Base-by-base conservation (phyloP, 2,113 vertebrate genomes). In the Triplophysa rosa region DNA sequence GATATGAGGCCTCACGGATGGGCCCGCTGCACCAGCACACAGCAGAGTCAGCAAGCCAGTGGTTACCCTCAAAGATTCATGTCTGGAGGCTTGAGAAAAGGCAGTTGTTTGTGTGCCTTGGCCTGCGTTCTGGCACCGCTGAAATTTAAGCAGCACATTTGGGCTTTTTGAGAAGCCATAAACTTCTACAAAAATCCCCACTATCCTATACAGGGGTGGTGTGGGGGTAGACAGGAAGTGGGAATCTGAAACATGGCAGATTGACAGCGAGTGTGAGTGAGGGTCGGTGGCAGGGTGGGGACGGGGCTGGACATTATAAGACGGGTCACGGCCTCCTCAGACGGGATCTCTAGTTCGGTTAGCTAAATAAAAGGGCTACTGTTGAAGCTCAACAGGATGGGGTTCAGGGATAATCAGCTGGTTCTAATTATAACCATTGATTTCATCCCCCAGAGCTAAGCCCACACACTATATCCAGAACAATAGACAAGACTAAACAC, bases 341-440 rank as follows among this genome's bases (percentile, higher is more conserved):
- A 59, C 40, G 2, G 74, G 37, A 33, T 4, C 17, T 40, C 79
- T 73, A 71, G 19, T n/a, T 69, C 26, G 62, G 21, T 77, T 74
- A 54, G 68, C 71, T n/a, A 29, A 29, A 86, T 80, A 74, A 83
- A 89, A 26, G 78, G 82, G 86, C 80, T 80, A 77, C 59, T 74
- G 79, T 7, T 84, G 61, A 82, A 80, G 69, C 64, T 73, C 80
- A 80, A 58, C 82, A 82, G 77, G 81, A 71, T 71, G 84, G 81
- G 86, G 82, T 73, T 83, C 79, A 89, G 88, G 80, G 85, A 90
- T 90, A 88, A 90, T 88, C 88, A 86, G 83, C 84, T 70, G 82
- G 79, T 84, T 90, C 87, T 90, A 91, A 88, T 90, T 91, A 92
- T 88, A 91, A 86, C 80, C 86, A 87, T 85, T 90, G 87, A 92